These are phyloP conservation scores for Mus caroli DNA, from an alignment of 2,797 vertebrate genomes.

Conservation along the genomic window DNA sequence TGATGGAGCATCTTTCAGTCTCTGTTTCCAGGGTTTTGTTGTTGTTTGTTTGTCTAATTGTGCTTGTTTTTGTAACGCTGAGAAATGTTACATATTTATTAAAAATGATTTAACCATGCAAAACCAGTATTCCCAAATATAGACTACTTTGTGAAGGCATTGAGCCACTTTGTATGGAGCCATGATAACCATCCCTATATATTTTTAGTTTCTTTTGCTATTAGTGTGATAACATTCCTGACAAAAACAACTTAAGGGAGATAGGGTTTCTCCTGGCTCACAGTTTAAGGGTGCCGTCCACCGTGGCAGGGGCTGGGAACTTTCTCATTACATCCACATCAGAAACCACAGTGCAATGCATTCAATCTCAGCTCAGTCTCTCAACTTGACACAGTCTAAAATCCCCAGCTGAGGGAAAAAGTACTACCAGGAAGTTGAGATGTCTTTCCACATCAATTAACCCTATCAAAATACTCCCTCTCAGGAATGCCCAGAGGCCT, in stretches of 20 bases:
- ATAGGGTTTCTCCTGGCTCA: background rate
- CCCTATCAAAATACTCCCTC: background rate
- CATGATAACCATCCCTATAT: background rate
- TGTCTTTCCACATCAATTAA: background rate
- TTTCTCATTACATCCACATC: background rate
- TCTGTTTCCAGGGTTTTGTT: background rate
- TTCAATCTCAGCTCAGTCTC: background rate
- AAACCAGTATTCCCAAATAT: background rate
- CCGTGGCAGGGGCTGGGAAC: background rate
- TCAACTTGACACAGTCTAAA: background rate
- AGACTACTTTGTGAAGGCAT: background rate
- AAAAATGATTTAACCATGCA: background rate
- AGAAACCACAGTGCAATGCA: background rate
- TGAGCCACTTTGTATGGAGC: background rate
- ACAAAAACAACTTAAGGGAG: background rate
- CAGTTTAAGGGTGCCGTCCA: background rate
- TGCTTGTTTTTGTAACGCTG: background rate
- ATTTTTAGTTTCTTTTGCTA: background rate
- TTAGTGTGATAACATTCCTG: background rate
- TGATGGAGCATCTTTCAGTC: background rate
- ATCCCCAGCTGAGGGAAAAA: background rate
- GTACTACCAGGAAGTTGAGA: background rate
- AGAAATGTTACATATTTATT: conserved; percentile 5
- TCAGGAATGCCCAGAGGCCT: background rate
- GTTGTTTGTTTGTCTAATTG: background rate